Evolutionary conservation across 2,113 vertebrate species (phyloP), one percentile per base, ranked within the genome.

Genomic region (Paramisgurnus dabryanus): DNA sequence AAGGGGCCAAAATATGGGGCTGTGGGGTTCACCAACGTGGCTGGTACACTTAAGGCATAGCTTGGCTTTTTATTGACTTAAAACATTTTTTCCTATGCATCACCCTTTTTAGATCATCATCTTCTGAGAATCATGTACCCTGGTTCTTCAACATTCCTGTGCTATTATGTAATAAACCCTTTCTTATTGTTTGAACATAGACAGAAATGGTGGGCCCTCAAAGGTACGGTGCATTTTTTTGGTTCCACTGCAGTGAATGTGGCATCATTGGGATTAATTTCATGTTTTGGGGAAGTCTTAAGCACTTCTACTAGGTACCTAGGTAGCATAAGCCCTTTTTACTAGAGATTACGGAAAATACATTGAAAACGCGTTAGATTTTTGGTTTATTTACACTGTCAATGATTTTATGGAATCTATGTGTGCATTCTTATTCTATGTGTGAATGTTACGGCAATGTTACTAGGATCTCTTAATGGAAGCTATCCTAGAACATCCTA

Each of bases 1-100:
- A 63, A 64, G 72, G 43, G 43, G 58, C 22, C 22, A 64, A 63
- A 63, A 75, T 64, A 49, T 39, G 18, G 6, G 18, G 72, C 17
- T 4, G 12, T 6, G 41, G 57, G 57, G 72, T 75, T 39, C 18
- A 63, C 18, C 41, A 47, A 75, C 3, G 13, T 1, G 0, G 4
- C 10, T 43, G n/a, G 43, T 68, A 27, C 4, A 69, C 13, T 1
- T 4, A 50, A 22, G 5, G 10, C 66, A 22, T 12, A 47, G 17
- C 12, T 67, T 67, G 47, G 12, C 22, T 13, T 69, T 69, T 69
- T 68, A 22, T 5, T 15, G 4, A 5, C 4, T 13, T 53, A 18
- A 13, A 57, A 57, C 6, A 4, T 11, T 34, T 53, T 39, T 50
- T 39, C 47, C 8, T 22, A 27, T 49, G 66, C 3, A 39, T 3